phyloP scores from a whole-genome alignment of 2,113 vertebrate species.

The Ariopsis seemanni region DNA sequence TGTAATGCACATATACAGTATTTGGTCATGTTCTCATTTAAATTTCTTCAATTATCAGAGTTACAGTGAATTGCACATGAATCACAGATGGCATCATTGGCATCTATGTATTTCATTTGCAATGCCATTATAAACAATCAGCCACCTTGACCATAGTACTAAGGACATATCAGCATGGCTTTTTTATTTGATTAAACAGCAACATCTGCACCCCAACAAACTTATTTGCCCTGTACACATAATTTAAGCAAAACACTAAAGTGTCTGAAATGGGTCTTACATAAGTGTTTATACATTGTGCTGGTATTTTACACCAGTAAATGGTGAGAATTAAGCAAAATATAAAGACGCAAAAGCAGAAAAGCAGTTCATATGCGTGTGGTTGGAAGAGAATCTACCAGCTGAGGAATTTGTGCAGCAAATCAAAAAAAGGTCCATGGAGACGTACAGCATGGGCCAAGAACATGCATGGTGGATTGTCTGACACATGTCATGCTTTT shows the following conservation, averaged over 20 bases:
- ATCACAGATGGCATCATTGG: conserved; percentile 2
- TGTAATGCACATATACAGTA: not conserved
- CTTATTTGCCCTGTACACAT: not conserved
- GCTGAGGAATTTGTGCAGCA: conserved; percentile 8
- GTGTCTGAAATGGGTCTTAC: not conserved
- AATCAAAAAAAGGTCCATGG: conserved; percentile 1
- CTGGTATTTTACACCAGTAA: not conserved
- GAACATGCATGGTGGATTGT: conserved; percentile 9
- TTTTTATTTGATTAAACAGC: conserved; percentile 27
- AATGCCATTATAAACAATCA: conserved; percentile 55
- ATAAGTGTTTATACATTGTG: not conserved
- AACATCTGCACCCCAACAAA: conserved; percentile 21
- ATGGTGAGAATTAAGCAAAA: not conserved
- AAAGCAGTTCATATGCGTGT: not conserved
- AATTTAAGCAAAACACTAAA: not conserved
- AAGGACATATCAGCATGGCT: conserved; percentile 43
- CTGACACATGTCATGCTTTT: conserved; percentile 19
- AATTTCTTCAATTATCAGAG: conserved; percentile 41
- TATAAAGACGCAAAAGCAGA: not conserved
- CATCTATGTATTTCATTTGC: conserved; percentile 55
- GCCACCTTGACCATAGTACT: conserved; percentile 45
- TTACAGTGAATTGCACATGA: conserved; percentile 55
- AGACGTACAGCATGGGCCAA: conserved; percentile 17
- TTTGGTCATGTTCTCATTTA: not conserved
- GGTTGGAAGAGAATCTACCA: conserved; percentile 12